A percentile compares a stretch with the other conserved stretches of the same genome.
Evolutionary conservation across 2,888 invertebrate genomes (phyloP).

Genomic region (Panzeria rudis): DNA sequence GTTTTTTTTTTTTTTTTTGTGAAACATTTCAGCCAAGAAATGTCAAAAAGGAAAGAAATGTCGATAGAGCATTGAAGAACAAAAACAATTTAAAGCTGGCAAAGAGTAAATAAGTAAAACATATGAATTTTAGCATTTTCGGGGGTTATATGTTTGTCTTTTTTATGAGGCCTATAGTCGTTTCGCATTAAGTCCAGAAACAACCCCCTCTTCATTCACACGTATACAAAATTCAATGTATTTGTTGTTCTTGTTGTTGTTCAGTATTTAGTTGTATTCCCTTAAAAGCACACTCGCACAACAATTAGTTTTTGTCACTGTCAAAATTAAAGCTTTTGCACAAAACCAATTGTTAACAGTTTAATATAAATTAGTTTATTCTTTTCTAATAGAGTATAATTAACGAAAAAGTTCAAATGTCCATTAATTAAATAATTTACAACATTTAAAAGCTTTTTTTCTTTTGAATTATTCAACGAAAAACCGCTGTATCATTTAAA

Average conservation of each 20-base stretch:
- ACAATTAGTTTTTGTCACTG: slow-evolving; percentile 35
- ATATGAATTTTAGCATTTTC: slow-evolving; percentile 47
- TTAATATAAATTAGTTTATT: background rate
- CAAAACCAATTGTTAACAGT: background rate
- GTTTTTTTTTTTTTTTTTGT: slow-evolving; percentile 40
- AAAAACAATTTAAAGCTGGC: slow-evolving; percentile 35
- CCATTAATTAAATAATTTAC: background rate
- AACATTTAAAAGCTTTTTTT: slow-evolving; percentile 11
- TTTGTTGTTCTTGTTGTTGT: slow-evolving; percentile 37
- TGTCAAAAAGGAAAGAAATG: slow-evolving; percentile 70
- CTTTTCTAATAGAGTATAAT: background rate
- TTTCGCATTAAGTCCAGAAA: slow-evolving; percentile 59
- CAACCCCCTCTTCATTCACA: slow-evolving; percentile 72
- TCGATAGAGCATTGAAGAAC: slow-evolving; percentile 35
- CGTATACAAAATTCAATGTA: slow-evolving; percentile 50
- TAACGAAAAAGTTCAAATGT: background rate
- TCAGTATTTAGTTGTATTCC: slow-evolving; percentile 24
- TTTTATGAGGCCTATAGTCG: slow-evolving; percentile 66
- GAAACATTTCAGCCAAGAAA: slow-evolving; percentile 52
- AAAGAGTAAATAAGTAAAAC: slow-evolving; percentile 66
- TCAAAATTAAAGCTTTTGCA: slow-evolving; percentile 66
- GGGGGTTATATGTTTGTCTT: slow-evolving; percentile 55
- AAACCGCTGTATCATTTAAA: background rate
- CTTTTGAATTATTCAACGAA: background rate
- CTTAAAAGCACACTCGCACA: slow-evolving; percentile 36